Evolutionary conservation across 2,888 invertebrate genomes (phyloP).

Genomic region (Noctua fimbriata): DNA sequence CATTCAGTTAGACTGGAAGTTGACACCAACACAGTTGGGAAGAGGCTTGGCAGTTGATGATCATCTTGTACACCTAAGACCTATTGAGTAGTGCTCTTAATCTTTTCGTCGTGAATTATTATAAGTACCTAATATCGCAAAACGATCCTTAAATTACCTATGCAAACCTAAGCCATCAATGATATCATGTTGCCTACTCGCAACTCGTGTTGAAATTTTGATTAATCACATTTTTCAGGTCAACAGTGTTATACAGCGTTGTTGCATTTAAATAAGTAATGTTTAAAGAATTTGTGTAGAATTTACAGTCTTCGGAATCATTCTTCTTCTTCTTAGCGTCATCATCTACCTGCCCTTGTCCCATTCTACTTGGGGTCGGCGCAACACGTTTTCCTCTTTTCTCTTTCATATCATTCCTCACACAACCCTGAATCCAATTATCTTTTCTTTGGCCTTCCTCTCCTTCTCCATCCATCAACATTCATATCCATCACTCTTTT

Average conservation of each 20-base stretch:
- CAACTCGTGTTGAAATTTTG: constrained; percentile 6
- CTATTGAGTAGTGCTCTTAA: not conserved
- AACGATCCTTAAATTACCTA: not conserved
- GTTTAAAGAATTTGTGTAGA: not conserved
- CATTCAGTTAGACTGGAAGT: not conserved
- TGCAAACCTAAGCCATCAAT: constrained; percentile 4
- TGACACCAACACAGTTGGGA: not conserved
- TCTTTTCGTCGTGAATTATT: not conserved
- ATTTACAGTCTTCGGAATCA: not conserved
- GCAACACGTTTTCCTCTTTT: too few relatives aligned
- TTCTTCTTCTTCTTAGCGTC: too few relatives aligned
- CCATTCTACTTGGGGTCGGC: too few relatives aligned
- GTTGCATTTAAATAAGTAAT: constrained; percentile 1
- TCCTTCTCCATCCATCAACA: too few relatives aligned
- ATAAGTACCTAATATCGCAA: not conserved
- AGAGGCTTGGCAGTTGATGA: not conserved
- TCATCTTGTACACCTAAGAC: too few relatives aligned
- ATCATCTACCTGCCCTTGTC: too few relatives aligned
- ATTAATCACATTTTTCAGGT: constrained; percentile 9
- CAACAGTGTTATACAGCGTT: not conserved
- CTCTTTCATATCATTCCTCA: too few relatives aligned
- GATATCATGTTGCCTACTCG: not conserved
- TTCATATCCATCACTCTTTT: too few relatives aligned
- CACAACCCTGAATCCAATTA: too few relatives aligned
- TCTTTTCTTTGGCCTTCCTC: too few relatives aligned